Evolutionary conservation across 1,140 invertebrate species (phyloP), one percentile per base, ranked within the genome.

Genomic region (Potamilus streckersoni): DNA sequence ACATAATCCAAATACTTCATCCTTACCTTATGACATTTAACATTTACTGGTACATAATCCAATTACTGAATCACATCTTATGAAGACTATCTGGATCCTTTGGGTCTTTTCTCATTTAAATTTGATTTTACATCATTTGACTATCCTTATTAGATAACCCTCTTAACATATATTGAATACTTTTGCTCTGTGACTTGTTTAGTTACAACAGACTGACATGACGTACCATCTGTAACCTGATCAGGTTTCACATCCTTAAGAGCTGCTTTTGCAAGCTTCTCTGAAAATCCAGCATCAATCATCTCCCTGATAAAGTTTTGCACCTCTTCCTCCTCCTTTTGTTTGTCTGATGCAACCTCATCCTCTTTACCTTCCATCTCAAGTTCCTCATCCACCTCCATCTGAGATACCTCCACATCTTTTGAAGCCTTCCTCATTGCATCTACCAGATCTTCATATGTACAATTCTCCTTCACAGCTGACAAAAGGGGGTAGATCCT

Each of bases 401-500:
- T 75, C 16, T 72, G 56, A 57, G 66, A 38, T 4, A 81, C 73
- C 19, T 78, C 82, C 23, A 62, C 59, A 27, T 80, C 70, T 69
- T 80, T 79, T 15, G 84, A 73, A 49, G 56, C 67, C 23, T 70
- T 69, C 56, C 84, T 58, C 63, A 82, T 80, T 19, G 76, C 65
- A 27, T 38, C 31, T 16, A 68, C n/a, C 61, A 69, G 56, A 61
- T n/a, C 66, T 74, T 61, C 55, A 31, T 70, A 27, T n/a, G 75
- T 78, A 75, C 82, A 85, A 58, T 83, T 76, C 14, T 70, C 15
- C 65, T 84, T 83, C 1, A 86, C 73, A 55, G 73, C 62, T 16
- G 79, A 81, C 31, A 87, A 75, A 57, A 88, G 65, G 1, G 82
- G 80, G 67, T 81, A 86, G 16, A 87, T 78, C 6, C 72, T 55